A percentile compares a stretch with the other conserved stretches of the same genome.
phyloP scores from a whole-genome alignment of 1,140 invertebrate genomes.

The Sipha flava region DNA sequence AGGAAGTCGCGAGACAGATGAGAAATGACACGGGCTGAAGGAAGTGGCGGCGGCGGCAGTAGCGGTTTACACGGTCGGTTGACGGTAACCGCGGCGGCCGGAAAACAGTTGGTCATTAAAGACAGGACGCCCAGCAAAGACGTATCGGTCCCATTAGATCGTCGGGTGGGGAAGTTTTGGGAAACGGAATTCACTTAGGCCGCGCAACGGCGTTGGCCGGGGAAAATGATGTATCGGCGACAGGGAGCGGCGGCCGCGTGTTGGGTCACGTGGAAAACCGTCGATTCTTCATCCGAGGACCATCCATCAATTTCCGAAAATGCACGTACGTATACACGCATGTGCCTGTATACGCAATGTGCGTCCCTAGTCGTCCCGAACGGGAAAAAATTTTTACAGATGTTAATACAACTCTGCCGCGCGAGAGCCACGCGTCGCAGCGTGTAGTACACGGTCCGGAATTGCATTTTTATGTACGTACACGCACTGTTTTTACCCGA shows the following conservation, averaged over 20 bases:
- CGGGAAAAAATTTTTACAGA: not conserved
- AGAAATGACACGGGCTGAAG: slow-evolving; percentile 10
- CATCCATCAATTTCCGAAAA: slow-evolving; percentile 26
- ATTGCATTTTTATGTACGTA: not conserved
- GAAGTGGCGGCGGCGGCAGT: not conserved
- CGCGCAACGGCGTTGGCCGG: not conserved
- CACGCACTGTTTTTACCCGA: too few species aligned
- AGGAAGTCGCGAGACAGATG: slow-evolving; percentile 11
- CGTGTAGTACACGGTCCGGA: not conserved
- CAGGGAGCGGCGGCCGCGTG: not conserved
- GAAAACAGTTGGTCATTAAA: slow-evolving; percentile 32
- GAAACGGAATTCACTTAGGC: slow-evolving; percentile 26
- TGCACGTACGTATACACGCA: not conserved
- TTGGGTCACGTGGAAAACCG: slow-evolving; percentile 28
- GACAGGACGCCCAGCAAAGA: not conserved
- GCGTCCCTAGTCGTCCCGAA: not conserved
- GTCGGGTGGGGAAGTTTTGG: not conserved
- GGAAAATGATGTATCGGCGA: slow-evolving; percentile 28
- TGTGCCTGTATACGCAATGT: too few species aligned
- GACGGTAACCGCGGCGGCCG: slow-evolving; percentile 7
- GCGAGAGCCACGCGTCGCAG: too few species aligned
- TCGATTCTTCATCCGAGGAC: slow-evolving; percentile 22
- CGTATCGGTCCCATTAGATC: slow-evolving; percentile 31
- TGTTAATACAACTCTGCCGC: not conserved
- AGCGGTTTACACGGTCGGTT: slow-evolving; percentile 28